Conservation (phyloP, 2,888 invertebrate genomes). For the Psylliodes chrysocephalus region DNA sequence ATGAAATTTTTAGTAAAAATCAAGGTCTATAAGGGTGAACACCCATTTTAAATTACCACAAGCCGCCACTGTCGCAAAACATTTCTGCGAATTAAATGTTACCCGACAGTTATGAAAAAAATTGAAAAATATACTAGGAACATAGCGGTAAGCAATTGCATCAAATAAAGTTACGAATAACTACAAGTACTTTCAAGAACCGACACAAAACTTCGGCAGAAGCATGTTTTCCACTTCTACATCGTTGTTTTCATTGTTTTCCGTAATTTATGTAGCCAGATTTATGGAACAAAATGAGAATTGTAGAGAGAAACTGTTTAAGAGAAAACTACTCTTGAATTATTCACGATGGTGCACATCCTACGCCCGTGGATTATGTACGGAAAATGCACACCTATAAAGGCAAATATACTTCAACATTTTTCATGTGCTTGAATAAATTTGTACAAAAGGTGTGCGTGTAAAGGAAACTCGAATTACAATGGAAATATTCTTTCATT, state of each 20-base stretch:
- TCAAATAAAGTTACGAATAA: too few species aligned
- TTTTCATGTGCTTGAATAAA: constrained; percentile 10
- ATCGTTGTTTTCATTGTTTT: constrained; percentile 9
- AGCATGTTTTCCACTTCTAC: neutral
- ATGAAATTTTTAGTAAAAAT: too few species aligned
- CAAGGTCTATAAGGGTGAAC: too few species aligned
- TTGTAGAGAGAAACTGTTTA: neutral
- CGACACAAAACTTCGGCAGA: neutral
- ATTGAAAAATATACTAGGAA: too few species aligned
- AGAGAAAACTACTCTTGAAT: constrained; percentile 8
- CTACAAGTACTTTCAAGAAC: too few species aligned
- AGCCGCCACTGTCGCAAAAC: too few species aligned
- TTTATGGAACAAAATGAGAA: neutral
- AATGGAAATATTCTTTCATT: too few species aligned
- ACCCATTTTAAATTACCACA: too few species aligned
- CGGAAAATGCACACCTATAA: constrained; percentile 9
- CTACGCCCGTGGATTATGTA: constrained; percentile 12
- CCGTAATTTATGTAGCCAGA: constrained; percentile 6
- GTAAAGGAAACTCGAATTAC: neutral
- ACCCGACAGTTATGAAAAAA: too few species aligned
- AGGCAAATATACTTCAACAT: neutral
- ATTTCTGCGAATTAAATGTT: too few species aligned
- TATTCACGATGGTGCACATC: constrained; percentile 1
- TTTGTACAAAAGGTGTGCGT: neutral
- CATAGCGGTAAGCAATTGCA: too few species aligned